Evolutionary conservation across 1,140 invertebrate genomes (phyloP), one percentile per base, ranked within the genome.

Genomic region (Achatina immaculata): DNA sequence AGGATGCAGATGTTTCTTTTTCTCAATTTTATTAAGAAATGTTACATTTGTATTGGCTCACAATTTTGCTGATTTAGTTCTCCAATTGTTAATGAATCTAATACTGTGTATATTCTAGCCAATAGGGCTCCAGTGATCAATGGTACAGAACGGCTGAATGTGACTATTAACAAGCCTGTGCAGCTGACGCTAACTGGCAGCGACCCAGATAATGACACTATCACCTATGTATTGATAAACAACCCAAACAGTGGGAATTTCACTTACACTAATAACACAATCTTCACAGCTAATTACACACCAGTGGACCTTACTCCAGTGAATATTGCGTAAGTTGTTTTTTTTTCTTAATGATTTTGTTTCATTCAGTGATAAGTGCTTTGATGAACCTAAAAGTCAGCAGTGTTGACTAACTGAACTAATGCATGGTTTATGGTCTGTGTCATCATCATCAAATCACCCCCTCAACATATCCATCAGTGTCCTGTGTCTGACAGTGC

Each of bases 101-200:
- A 21, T 24, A 28, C n/a, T 74, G 21, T 16, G 24, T 43, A 28
- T 43, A 0, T 78, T 45, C n/a, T 62, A 82, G 81, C 66, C 16
- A 82, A 82, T 76, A 34, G 9, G 45, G 45, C 42, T 58, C 81
- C 81, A 28, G 51, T 40, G 14, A 14, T 78, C 55, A 66, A 55
- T 40, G 81, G 81, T 0, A 55, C 75, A 45, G 9, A 1, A 11
- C 24, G n/a, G 0, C 14, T 82, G 0, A 74, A 78, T 69, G 75
- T 78, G 6, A 82, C 76, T 16, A 51, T 82, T 42, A 73, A 73
- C 45, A 6, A 78, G 48, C 36, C 43, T 4, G 28, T n/a, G n/a
- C 0, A 34, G 38, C 34, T 78, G 7, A 28, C 24, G 0, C 40
- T 82, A 24, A 62, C 19, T 31, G 74, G 74, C 34, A 38, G 21